Evolutionary conservation across 2,797 vertebrate species (phyloP).

Genomic region (Echiichthys vipera): DNA sequence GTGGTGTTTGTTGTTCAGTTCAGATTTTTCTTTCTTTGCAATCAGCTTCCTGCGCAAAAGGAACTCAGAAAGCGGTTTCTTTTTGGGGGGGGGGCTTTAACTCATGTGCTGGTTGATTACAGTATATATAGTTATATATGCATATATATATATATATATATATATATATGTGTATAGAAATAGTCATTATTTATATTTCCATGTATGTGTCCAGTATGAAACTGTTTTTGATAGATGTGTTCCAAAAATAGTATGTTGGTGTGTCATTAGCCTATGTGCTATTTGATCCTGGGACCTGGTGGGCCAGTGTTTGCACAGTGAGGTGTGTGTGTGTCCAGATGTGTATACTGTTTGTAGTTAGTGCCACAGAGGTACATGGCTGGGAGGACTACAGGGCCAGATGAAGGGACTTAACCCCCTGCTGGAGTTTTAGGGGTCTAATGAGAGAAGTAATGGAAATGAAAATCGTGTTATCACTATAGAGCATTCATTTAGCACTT

Average conservation of each 20-base stretch:
- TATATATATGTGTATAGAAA: slow-evolving; percentile 73
- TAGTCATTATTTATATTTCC: slow-evolving; percentile 85
- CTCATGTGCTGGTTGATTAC: slow-evolving; percentile 63
- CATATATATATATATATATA: slow-evolving; percentile 13
- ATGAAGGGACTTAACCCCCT: slow-evolving; percentile 62
- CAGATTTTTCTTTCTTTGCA: slow-evolving; percentile 50
- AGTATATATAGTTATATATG: slow-evolving; percentile 38
- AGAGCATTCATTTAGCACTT: slow-evolving; percentile 85
- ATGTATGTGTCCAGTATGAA: slow-evolving; percentile 76
- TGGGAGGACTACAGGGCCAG: slow-evolving; percentile 62
- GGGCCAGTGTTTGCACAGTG: slow-evolving; percentile 81
- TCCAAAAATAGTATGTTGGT: slow-evolving; percentile 73
- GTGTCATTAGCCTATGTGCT: slow-evolving; percentile 67
- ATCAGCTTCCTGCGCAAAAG: slow-evolving; percentile 55
- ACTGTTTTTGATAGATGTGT: slow-evolving; percentile 76
- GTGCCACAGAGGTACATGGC: slow-evolving; percentile 66
- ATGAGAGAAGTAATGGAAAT: slow-evolving; percentile 38
- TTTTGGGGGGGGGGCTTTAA: slow-evolving; percentile 25
- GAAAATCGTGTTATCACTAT: slow-evolving; percentile 65
- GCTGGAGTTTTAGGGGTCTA: slow-evolving; percentile 60
- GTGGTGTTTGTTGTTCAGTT: slow-evolving; percentile 51
- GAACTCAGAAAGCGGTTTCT: slow-evolving; percentile 47
- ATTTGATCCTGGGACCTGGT: slow-evolving; percentile 74
- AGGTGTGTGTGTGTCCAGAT: slow-evolving; percentile 55
- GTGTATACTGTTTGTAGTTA: slow-evolving; percentile 65